Percentiles rank a stretch among this genome's conserved stretches.
These are phyloP conservation scores for Flexamia atlantica DNA, from an alignment of 2,888 invertebrate genomes.

Conservation along the genomic window DNA sequence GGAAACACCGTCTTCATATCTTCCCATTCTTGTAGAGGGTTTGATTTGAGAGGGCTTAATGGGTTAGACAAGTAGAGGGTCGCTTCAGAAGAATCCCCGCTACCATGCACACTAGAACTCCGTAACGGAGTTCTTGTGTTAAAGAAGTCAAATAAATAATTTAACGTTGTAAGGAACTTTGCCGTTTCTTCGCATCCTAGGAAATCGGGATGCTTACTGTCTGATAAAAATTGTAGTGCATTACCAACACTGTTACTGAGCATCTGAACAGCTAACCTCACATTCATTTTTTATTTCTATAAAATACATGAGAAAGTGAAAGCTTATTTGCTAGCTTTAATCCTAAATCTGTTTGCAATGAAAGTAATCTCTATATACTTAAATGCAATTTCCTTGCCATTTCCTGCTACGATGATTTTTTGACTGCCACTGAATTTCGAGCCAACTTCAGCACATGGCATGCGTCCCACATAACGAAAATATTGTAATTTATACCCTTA, in stretches of 20 bases:
- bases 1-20: constrained; percentile 63
- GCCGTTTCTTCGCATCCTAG: constrained; percentile 20
- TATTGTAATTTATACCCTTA: constrained; percentile 60
- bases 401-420: constrained; percentile 47
- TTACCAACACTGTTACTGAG: constrained; percentile 24
- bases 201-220: constrained; percentile 31
- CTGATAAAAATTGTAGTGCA: constrained; percentile 1
- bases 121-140: too few species aligned
- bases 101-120: too few species aligned
- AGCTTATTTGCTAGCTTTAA: constrained; percentile 67
- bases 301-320: constrained; percentile 65
- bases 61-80: neutral
- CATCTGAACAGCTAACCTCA: constrained; percentile 22
- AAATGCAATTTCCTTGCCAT: constrained; percentile 63
- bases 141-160: neutral
- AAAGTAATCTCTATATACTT: constrained; percentile 66
- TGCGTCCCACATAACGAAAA: too few species aligned
- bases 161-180: constrained; percentile 40
- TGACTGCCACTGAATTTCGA: constrained; percentile 67
- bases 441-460: constrained; percentile 59
- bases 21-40: constrained; percentile 64
- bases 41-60: constrained; percentile 46
- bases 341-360: constrained; percentile 65
- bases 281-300: constrained; percentile 55
- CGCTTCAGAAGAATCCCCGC: neutral